Conservation (phyloP, 2,888 invertebrate species). For the Megastigmus dorsalis region DNA sequence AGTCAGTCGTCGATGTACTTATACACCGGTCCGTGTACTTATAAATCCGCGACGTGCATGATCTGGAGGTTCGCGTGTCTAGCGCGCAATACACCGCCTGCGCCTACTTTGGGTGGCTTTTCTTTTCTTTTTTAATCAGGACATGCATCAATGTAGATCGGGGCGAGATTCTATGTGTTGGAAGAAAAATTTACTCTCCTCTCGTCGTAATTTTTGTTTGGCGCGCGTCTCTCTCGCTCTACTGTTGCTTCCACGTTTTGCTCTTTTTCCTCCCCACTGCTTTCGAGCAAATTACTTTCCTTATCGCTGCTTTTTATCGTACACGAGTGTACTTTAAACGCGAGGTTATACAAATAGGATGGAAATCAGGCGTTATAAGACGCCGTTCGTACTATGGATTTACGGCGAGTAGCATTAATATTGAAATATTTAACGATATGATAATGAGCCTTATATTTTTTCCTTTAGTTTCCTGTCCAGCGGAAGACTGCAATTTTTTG, state of each 20-base stretch:
- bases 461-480: not conserved
- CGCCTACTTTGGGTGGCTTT: too few species aligned
- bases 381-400: not conserved
- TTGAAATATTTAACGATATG: slow-evolving; percentile 24
- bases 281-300: slow-evolving; percentile 41
- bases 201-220: slow-evolving; percentile 24
- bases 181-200: slow-evolving; percentile 8
- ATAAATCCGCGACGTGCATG: not conserved
- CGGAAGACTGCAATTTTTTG: not conserved
- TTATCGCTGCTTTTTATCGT: slow-evolving; percentile 37
- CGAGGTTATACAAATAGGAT: slow-evolving; percentile 36
- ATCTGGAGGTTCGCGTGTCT: not conserved
- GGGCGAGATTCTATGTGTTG: too few species aligned
- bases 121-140: not conserved
- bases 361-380: slow-evolving; percentile 21
- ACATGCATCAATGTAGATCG: not conserved
- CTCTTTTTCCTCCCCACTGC: slow-evolving; percentile 16
- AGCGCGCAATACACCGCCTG: too few species aligned
- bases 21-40: too few species aligned
- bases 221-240: not conserved
- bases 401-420: slow-evolving; percentile 29
- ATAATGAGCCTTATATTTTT: not conserved
- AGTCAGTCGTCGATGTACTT: too few species aligned
- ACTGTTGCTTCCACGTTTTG: not conserved
- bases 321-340: slow-evolving; percentile 22